Conservation (phyloP, 2,113 vertebrate genomes). For the Laticauda laticaudata region DNA sequence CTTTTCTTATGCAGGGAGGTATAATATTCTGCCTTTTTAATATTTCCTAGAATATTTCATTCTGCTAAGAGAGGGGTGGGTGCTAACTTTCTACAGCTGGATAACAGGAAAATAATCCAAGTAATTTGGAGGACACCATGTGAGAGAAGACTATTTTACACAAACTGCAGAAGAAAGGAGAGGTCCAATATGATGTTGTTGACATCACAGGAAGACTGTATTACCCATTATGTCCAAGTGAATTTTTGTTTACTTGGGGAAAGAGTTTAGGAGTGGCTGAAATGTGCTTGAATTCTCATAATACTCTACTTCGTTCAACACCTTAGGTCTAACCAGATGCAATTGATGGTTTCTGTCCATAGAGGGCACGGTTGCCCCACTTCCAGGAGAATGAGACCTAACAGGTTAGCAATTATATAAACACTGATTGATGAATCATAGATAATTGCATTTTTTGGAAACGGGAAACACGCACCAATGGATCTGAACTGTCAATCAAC, state of each 20-base stretch:
- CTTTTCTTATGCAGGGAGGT: too few relatives aligned
- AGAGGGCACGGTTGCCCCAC: neutral
- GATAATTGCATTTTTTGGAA: constrained; percentile 44
- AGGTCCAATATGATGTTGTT: neutral
- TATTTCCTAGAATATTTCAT: too few relatives aligned
- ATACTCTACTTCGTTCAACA: neutral
- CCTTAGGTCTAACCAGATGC: neutral
- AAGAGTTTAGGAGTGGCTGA: neutral
- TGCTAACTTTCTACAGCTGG: neutral
- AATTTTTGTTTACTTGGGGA: neutral
- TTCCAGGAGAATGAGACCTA: constrained; percentile 27
- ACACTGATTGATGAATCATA: constrained; percentile 62
- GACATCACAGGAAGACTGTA: neutral
- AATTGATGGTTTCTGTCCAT: neutral
- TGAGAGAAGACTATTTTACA: neutral
- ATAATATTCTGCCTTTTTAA: too few relatives aligned
- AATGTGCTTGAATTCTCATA: neutral
- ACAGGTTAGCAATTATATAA: constrained; percentile 54
- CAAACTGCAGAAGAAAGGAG: neutral
- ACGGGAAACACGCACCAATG: constrained; percentile 42
- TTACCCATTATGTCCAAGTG: neutral
- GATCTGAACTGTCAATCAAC: constrained; percentile 59
- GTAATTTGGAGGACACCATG: neutral
- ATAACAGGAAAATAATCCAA: neutral
- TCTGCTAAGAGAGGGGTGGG: too few relatives aligned